Base-by-base conservation (phyloP, 2,797 vertebrate genomes). In the Scarus forsteni region DNA sequence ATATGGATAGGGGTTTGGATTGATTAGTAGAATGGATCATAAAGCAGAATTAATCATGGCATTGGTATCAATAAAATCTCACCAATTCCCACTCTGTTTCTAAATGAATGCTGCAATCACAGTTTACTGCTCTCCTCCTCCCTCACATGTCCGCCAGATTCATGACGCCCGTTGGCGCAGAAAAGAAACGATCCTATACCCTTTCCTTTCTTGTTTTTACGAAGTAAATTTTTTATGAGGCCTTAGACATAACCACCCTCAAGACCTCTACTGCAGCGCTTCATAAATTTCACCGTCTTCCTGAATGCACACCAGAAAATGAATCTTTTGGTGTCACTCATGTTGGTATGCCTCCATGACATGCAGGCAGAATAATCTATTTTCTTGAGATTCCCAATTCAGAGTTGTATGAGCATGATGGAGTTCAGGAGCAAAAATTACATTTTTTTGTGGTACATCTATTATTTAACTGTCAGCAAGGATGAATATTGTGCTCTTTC, bases 381-480 rank as follows among this genome's bases (percentile, higher is more conserved):
- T 92, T 87, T 83, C 85, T 73, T 63, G 60, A 79, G 71, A 79
- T 83, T 85, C 73, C 65, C 60, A 77, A 90, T 90, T 90, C 85
- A 78, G 85, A 84, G 79, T 88, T 81, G 75, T 79, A 83, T 68
- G 81, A 80, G 70, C 77, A 84, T 83, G 83, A 91, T 89, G 75
- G 85, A 90, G 85, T 91, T 92, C 81, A 73, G 79, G 60, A 70
- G 65, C 19, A 80, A 84, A 91, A 87, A 91, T 92, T 88, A 84
- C 61, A 62, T 90, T 88, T 83, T 85, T 42, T 88, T 87, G 88
- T 73, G 77, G 66, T 81, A 82, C 81, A 92, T 91, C 89, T 92
- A 91, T 93, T 93, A 92, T 93, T 92, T 91, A 91, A 86, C 90
- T 91, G 90, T 92, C 90, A 91, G 86, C 77, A 77, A 70, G 72